Percentiles rank a stretch among this genome's conserved stretches.
Conservation (phyloP, 2,113 vertebrate species). For the Geothlypis trichas region DNA sequence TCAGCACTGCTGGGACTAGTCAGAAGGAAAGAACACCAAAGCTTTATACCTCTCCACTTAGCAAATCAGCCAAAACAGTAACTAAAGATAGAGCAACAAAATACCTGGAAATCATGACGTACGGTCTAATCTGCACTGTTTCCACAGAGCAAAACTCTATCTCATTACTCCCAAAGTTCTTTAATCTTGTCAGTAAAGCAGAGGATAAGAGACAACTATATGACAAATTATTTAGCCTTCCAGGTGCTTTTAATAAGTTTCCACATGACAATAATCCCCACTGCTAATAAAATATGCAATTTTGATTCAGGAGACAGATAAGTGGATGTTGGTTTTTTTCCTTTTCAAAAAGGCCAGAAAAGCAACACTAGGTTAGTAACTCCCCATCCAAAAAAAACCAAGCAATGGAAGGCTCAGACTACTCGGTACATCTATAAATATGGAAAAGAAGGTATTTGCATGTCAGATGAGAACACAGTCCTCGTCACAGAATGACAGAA, state of each 20-base stretch:
- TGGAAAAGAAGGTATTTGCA: neutral
- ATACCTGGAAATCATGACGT: neutral
- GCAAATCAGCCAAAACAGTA: neutral
- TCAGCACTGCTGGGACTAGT: neutral
- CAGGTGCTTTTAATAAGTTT: neutral
- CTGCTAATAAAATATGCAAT: neutral
- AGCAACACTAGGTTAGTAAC: neutral
- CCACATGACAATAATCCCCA: neutral
- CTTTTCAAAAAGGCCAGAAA: neutral
- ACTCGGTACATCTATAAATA: neutral
- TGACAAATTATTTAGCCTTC: neutral
- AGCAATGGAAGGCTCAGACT: neutral
- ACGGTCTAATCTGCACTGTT: neutral
- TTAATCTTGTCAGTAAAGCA: slow-evolving; percentile 10
- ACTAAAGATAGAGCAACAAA: neutral
- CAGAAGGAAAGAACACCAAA: neutral
- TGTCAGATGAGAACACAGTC: neutral
- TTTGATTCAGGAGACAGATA: neutral
- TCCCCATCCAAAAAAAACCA: neutral
- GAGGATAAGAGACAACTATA: neutral
- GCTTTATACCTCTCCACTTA: neutral
- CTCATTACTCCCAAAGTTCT: slow-evolving; percentile 14
- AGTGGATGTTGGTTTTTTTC: neutral
- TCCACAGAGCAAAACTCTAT: neutral
- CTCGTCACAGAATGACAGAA: neutral